Evolutionary conservation across 1,140 invertebrate species (phyloP).

Genomic region (Pollicipes pollicipes): DNA sequence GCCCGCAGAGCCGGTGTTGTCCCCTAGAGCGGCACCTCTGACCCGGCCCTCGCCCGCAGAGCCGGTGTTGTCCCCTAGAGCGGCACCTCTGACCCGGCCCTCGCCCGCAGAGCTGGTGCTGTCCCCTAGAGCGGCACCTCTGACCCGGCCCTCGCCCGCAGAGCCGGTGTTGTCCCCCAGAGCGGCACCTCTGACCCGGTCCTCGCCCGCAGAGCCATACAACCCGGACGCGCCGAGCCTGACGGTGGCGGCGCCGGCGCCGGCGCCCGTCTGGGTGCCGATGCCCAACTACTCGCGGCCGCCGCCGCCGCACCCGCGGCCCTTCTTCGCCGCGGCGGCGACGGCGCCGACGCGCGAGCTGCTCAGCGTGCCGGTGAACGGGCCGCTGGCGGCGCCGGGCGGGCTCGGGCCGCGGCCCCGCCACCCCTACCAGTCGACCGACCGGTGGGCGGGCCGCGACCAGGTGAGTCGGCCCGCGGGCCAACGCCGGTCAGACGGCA

Average conservation of each 20-base stretch:
- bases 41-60: too few species aligned
- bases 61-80: too few species aligned
- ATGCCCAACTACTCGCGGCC: not conserved
- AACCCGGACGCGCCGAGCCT: conserved; percentile 74
- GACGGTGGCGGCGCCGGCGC: conserved; percentile 17
- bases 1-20: too few species aligned
- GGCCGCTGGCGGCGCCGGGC: conserved; percentile 21
- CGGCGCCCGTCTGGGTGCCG: conserved; percentile 7
- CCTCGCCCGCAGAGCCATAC: conserved; percentile 13
- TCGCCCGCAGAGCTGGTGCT: too few species aligned
- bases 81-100: too few species aligned
- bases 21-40: too few species aligned
- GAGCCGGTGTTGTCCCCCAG: too few species aligned
- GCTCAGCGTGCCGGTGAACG: conserved; percentile 17
- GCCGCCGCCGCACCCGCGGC: not conserved
- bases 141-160: too few species aligned
- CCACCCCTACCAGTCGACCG: not conserved
- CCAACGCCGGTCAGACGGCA: too few species aligned
- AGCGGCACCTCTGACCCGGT: not conserved
- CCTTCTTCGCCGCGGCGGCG: not conserved
- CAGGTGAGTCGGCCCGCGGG: not conserved
- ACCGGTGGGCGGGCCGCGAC: not conserved
- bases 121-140: too few species aligned
- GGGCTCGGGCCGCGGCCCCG: conserved; percentile 1
- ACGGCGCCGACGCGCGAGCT: not conserved